Base-by-base conservation (phyloP, 2,888 invertebrate genomes). In the Phortica magna region DNA sequence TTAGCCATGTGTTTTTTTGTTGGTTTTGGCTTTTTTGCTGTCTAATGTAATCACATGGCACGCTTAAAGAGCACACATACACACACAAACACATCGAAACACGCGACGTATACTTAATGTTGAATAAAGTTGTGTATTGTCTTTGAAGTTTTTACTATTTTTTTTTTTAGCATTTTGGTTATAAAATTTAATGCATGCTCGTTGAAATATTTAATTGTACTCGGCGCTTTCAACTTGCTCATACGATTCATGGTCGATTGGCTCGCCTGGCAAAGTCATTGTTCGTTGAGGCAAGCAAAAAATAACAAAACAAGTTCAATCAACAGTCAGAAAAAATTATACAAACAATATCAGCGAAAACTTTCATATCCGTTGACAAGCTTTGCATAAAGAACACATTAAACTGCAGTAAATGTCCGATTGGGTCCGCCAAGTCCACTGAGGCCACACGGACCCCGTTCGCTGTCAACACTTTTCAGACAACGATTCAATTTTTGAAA, bases 361-460 rank as follows among this genome's bases (percentile, higher is more conserved):
- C 61, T 61, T 61, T 61, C 61, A 22, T 61, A 61, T 61, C 19
- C 19, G 19, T 22, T 17, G 22, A 61, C 61, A 22, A 19, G 22
- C 76, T 83, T 83, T 81, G 81, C 82, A 85, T 83, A 81, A 80
- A 81, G 78, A 81, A 80, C 74, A 77, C 80, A 85, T 82, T 84
- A 39, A 57, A 73, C 76, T 79, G 77, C 77, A 77, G 73, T 79
- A 77, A 81, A 78, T 81, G 75, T 79, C 31, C 75, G 75, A 73
- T 43, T 65, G 55, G 17, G 70, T 70, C 53, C 14, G 39, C 19
- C 7, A 9, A 17, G 59, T 59, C 59, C 19, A n/a, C n/a, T 7
- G 17, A 7, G n/a, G 14, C n/a, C 17, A 17, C 59, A 2, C 59
- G 7, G 19, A 19, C n/a, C 22, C 9, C 22, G 7, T n/a, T 17